Conservation (phyloP, 2,797 vertebrate species). For the Heterohyrax brucei region DNA sequence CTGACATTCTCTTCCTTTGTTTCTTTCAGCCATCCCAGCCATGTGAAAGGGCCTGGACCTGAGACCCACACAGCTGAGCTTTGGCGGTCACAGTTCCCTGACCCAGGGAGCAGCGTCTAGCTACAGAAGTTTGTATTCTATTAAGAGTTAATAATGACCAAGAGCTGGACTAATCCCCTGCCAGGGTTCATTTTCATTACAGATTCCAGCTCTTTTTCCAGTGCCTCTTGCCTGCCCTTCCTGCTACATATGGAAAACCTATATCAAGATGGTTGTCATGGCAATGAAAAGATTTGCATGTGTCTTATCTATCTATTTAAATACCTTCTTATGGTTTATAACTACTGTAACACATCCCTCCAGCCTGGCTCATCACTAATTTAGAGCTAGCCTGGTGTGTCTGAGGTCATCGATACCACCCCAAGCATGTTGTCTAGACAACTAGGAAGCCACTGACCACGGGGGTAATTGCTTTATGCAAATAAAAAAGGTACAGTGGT, state of each 20-base stretch:
- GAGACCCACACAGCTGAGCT: constrained; percentile 86
- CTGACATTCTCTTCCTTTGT: constrained; percentile 57
- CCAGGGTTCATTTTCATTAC: constrained; percentile 93
- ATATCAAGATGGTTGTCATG: constrained; percentile 97
- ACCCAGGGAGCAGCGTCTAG: constrained; percentile 86
- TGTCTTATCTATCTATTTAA: constrained; percentile 98
- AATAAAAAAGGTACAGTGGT: constrained; percentile 92
- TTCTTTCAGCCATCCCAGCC: constrained; percentile 87
- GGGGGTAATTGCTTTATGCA: constrained; percentile 97
- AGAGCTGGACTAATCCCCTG: constrained; percentile 93
- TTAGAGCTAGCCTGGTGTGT: constrained; percentile 96
- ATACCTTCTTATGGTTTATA: constrained; percentile 97
- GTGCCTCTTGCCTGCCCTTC: constrained; percentile 92
- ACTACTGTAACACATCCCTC: constrained; percentile 95
- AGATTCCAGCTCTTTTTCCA: constrained; percentile 91
- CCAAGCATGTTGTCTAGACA: constrained; percentile 97
- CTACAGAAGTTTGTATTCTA: constrained; percentile 90
- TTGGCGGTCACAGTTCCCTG: constrained; percentile 89
- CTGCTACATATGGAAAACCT: constrained; percentile 95
- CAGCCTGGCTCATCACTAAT: constrained; percentile 96
- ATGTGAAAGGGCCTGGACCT: constrained; percentile 89
- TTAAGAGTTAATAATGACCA: constrained; percentile 94
- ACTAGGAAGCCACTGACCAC: constrained; percentile 93
- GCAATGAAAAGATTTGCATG: constrained; percentile 95
- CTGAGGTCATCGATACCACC: constrained; percentile 94